phyloP scores from a whole-genome alignment of 2,888 invertebrate genomes.

The Eubasilissa splendida region DNA sequence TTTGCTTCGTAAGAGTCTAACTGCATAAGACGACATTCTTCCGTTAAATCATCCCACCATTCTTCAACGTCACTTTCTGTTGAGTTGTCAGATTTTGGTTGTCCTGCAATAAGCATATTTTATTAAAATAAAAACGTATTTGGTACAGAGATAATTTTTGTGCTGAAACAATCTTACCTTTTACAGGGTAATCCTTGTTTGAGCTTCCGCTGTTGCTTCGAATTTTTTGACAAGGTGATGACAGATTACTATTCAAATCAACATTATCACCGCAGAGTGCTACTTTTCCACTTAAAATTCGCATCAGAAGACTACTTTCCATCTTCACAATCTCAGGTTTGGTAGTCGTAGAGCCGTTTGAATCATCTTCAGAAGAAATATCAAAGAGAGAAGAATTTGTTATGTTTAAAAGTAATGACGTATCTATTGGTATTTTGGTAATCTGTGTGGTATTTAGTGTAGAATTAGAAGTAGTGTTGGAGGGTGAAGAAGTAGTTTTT shows the following conservation, averaged over 20 bases:
- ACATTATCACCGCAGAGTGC: slow-evolving; percentile 47
- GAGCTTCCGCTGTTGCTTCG: slow-evolving; percentile 55
- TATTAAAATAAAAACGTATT: not conserved
- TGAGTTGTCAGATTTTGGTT: slow-evolving; percentile 48
- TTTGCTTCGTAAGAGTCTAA: slow-evolving; percentile 74
- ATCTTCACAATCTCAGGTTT: slow-evolving; percentile 11
- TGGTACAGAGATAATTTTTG: not conserved
- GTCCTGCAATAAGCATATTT: slow-evolving; percentile 30
- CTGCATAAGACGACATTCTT: slow-evolving; percentile 81
- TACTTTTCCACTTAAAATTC: slow-evolving; percentile 11
- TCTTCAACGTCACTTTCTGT: slow-evolving; percentile 73
- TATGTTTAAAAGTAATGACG: slow-evolving; percentile 39
- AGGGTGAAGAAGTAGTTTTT: slow-evolving; percentile 56
- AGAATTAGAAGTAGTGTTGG: slow-evolving; percentile 40
- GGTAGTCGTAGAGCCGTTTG: slow-evolving; percentile 5
- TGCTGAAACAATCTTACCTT: slow-evolving; percentile 47
- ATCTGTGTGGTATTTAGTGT: slow-evolving; percentile 28
- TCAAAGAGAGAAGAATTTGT: slow-evolving; percentile 49
- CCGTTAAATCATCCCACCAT: slow-evolving; percentile 82
- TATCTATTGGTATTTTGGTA: slow-evolving; percentile 42
- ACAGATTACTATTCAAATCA: slow-evolving; percentile 50
- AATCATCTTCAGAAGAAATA: slow-evolving; percentile 40
- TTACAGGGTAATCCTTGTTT: slow-evolving; percentile 49
- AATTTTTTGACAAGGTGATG: slow-evolving; percentile 56
- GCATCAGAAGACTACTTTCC: slow-evolving; percentile 1